phyloP scores from a whole-genome alignment of 2,113 vertebrate species.

The Hypomesus transpacificus region DNA sequence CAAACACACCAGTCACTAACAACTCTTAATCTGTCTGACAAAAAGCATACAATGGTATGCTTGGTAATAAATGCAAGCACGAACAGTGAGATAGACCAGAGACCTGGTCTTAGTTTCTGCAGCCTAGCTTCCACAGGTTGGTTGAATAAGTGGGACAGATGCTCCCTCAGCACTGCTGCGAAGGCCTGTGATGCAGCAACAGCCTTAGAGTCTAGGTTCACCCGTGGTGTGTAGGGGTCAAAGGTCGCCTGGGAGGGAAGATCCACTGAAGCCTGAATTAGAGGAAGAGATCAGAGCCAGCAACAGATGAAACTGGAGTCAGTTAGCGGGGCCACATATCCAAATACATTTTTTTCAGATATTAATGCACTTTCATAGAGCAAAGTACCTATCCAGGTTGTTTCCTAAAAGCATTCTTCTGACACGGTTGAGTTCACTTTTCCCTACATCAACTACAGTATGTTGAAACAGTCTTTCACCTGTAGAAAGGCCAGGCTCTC shows the following conservation, averaged over 20 bases:
- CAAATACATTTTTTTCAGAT: neutral
- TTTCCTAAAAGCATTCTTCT: too few species aligned
- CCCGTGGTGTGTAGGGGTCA: conserved; percentile 58
- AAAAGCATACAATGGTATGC: neutral
- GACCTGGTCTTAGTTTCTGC: conserved; percentile 45
- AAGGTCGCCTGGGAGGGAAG: conserved; percentile 55
- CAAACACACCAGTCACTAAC: neutral
- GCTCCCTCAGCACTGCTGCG: conserved; percentile 49
- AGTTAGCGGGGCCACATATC: neutral
- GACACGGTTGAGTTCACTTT: too few species aligned
- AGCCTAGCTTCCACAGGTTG: conserved; percentile 57
- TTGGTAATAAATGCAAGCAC: neutral
- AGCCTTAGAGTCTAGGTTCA: conserved; percentile 61
- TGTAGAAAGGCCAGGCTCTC: conserved; percentile 82
- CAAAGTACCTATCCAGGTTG: too few species aligned
- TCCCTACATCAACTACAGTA: too few species aligned
- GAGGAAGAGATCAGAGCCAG: neutral
- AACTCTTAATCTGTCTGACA: too few species aligned
- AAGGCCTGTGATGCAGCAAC: conserved; percentile 41
- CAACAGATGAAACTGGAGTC: neutral
- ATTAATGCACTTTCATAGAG: too few species aligned
- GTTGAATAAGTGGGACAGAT: conserved; percentile 49
- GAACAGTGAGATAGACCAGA: neutral
- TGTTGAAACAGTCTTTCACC: conserved; percentile 51
- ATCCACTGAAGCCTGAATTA: conserved; percentile 53